Percentiles rank a stretch among this genome's conserved stretches.
These are phyloP conservation scores for Pristionchus japonicus DNA, from an alignment of 2,888 invertebrate genomes.

Conservation along the genomic window DNA sequence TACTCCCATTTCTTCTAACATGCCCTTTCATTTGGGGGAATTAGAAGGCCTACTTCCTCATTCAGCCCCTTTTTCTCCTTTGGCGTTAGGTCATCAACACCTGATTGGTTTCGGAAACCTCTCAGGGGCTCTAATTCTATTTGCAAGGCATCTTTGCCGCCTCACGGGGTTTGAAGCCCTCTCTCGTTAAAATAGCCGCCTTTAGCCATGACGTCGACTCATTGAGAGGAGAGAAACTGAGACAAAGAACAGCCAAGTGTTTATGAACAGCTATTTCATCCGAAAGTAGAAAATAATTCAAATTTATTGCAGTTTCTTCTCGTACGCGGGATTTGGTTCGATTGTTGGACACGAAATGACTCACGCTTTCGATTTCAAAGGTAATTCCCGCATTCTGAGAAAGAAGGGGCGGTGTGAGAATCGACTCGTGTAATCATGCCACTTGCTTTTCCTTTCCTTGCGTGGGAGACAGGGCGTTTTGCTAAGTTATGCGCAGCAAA, in stretches of 20 bases:
- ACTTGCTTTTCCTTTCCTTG: neutral
- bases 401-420: neutral
- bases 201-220: neutral
- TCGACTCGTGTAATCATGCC: neutral
- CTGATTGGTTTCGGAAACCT: slow-evolving; percentile 22
- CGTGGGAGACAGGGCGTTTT: neutral
- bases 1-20: no score
- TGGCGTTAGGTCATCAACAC: neutral
- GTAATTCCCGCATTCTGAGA: neutral
- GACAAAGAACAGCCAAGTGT: neutral
- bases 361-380: slow-evolving; percentile 41
- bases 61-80: neutral
- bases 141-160: neutral
- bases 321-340: slow-evolving; percentile 15
- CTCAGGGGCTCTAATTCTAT: slow-evolving; percentile 1
- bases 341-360: slow-evolving; percentile 43
- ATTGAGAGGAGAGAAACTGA: neutral
- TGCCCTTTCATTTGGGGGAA: neutral
- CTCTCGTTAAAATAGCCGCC: neutral
- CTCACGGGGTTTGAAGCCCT: neutral
- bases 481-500: neutral
- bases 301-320: slow-evolving; percentile 20
- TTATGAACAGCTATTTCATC: no score
- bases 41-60: neutral
- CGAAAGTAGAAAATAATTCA: neutral